Percentiles rank a stretch among this genome's conserved stretches.
Evolutionary conservation across 2,797 vertebrate genomes (phyloP).

Genomic region (Sorex maritimensis): DNA sequence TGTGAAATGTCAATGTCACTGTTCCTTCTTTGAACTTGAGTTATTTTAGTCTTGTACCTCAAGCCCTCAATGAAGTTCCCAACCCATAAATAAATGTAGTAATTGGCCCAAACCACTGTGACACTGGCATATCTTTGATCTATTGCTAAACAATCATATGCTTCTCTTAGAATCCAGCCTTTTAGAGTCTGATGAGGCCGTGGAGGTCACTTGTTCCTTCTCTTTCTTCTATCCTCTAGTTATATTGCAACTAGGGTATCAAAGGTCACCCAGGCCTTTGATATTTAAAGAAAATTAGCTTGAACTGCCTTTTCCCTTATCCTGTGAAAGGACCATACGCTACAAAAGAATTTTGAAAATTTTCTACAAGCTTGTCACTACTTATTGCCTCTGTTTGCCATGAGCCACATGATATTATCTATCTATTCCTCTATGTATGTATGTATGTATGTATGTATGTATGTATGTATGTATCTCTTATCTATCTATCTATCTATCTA

Average conservation of each 20-base stretch:
- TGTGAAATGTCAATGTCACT: constrained; percentile 81
- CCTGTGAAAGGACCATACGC: constrained; percentile 20
- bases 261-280: constrained; percentile 76
- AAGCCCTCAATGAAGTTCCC: constrained; percentile 76
- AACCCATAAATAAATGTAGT: constrained; percentile 84
- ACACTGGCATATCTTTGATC: constrained; percentile 74
- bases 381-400: background rate
- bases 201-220: constrained; percentile 66
- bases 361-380: background rate
- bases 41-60: constrained; percentile 80
- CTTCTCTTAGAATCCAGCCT: constrained; percentile 76
- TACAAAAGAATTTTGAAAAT: constrained; percentile 54
- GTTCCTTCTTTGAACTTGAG: constrained; percentile 82
- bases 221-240: constrained; percentile 69
- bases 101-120: constrained; percentile 77
- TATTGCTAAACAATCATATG: constrained; percentile 65
- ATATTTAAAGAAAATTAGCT: constrained; percentile 85
- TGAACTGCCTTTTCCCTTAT: constrained; percentile 70
- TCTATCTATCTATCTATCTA: too few relatives aligned
- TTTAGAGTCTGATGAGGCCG: constrained; percentile 63
- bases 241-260: constrained; percentile 58
- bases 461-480: too few relatives aligned
- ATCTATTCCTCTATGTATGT: background rate
- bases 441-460: too few relatives aligned
- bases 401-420: background rate